A percentile compares a stretch with the other conserved stretches of the same genome.
phyloP scores from a whole-genome alignment of 2,888 invertebrate genomes.

The Apodemia hepburni region DNA sequence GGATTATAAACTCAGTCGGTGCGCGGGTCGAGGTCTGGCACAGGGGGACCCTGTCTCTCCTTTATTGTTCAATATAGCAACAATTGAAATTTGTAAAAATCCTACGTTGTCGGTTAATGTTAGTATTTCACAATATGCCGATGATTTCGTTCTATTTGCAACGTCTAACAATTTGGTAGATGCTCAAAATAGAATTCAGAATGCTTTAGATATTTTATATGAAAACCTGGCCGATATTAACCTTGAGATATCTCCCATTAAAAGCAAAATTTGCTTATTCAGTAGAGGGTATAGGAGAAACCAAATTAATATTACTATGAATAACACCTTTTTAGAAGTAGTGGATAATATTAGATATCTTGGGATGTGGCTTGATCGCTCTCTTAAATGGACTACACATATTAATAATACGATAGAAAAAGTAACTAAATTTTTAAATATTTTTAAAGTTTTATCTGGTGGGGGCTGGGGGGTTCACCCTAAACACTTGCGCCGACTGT shows the following conservation, averaged over 20 bases:
- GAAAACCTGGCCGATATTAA: neutral
- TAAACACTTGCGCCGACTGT: conserved; percentile 1
- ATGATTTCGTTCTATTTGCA: conserved; percentile 33
- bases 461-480: conserved; percentile 35
- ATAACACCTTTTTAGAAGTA: neutral
- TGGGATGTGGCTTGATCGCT: conserved; percentile 8
- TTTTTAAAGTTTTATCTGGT: conserved; percentile 22
- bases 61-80: conserved; percentile 32
- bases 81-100: conserved; percentile 23
- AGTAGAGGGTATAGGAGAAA: neutral
- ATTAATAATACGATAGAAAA: neutral
- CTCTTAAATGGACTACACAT: conserved; percentile 12
- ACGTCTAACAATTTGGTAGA: neutral
- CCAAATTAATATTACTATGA: neutral
- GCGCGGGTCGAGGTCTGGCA: conserved; percentile 26
- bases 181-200: neutral
- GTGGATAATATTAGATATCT: neutral
- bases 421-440: too few relatives aligned
- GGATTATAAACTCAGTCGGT: neutral
- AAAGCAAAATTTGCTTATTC: neutral
- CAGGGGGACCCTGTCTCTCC: conserved; percentile 36
- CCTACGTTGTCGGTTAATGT: conserved; percentile 18
- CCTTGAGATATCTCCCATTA: neutral
- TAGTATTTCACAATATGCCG: conserved; percentile 31
- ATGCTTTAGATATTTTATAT: neutral